phyloP scores from a whole-genome alignment of 2,113 vertebrate genomes.

The Solea solea region DNA sequence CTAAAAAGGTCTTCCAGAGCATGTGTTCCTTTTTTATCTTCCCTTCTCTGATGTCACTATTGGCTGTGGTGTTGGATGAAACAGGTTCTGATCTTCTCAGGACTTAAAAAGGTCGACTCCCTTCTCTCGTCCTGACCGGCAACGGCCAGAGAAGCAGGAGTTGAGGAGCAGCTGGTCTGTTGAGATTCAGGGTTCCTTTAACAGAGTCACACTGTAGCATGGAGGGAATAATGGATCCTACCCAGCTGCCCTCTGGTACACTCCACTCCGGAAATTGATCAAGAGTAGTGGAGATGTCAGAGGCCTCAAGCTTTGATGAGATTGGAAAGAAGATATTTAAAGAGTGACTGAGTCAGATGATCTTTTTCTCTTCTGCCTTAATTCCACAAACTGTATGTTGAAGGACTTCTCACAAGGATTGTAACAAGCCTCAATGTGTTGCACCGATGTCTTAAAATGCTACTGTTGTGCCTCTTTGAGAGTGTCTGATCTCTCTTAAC shows the following conservation, averaged over 20 bases:
- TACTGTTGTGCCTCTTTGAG: constrained; percentile 75
- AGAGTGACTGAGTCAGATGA: not conserved
- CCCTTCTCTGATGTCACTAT: constrained; percentile 5
- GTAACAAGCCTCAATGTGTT: constrained; percentile 53
- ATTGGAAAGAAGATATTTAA: constrained; percentile 24
- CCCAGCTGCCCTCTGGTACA: not conserved
- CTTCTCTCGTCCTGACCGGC: not conserved
- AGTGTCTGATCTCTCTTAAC: constrained; percentile 64
- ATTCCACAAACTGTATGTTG: constrained; percentile 38
- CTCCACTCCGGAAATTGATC: constrained; percentile 2
- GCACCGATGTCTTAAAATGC: constrained; percentile 74
- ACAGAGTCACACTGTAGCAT: constrained; percentile 7
- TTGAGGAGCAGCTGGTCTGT: constrained; percentile 4
- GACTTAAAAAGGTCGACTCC: not conserved
- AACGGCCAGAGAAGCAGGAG: not conserved
- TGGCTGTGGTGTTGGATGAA: constrained; percentile 11
- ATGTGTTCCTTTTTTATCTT: constrained; percentile 24
- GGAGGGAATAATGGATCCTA: not conserved
- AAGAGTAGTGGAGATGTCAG: not conserved
- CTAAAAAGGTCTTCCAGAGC: constrained; percentile 17
- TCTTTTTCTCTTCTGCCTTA: constrained; percentile 45
- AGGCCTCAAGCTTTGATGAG: constrained; percentile 18
- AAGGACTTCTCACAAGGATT: constrained; percentile 34
- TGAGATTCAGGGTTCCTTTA: constrained; percentile 6
- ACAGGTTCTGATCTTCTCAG: constrained; percentile 12